Evolutionary conservation across 2,888 invertebrate genomes (phyloP), one percentile per base, ranked within the genome.

Genomic region (Habrosyne pyritoides): DNA sequence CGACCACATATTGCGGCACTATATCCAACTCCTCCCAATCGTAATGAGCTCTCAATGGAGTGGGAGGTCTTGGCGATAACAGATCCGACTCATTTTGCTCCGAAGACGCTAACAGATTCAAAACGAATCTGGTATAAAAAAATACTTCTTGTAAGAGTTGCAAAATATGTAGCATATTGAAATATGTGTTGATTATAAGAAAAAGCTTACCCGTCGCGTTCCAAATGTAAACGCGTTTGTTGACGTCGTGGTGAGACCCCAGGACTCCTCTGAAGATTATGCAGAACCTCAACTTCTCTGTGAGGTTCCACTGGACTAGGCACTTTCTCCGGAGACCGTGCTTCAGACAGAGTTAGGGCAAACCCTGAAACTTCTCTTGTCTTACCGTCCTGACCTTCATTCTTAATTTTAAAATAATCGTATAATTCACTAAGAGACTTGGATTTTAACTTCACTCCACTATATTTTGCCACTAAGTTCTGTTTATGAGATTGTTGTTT

Each of bases 181-280:
- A 33, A 53, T 42, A 30, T 73, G n/a, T 42, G 12, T 21, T 73
- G 18, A 73, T 75, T 59, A 66, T 47, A 48, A 53, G 18, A 36
- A 36, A 5, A 14, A 49, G 81, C 77, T 87, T 75, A 88, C 93
- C 93, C 81, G 73, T 93, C 80, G 66, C 86, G 79, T 77, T 93
- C 84, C 67, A 93, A 64, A 66, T 89, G 73, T 54, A 92, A 69
- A 22, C 81, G 74, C 5, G 89, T 86, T 56, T 85, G 83, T n/a
- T 92, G 86, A 46, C 89, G 79, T n/a, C 92, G 85, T 0, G 94
- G 94, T 1, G 94, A 94, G 5, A 88, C 78, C 0, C 75, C 84
- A 0, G 95, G 95, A 81, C 95, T 95, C 53, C 95, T 84, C 62
- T 95, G 95, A 51, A 95, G 82, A 72, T 95, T 95, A 70, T 95